Evolutionary conservation across 2,888 invertebrate genomes (phyloP).

Genomic region (Drosophila emarginata): DNA sequence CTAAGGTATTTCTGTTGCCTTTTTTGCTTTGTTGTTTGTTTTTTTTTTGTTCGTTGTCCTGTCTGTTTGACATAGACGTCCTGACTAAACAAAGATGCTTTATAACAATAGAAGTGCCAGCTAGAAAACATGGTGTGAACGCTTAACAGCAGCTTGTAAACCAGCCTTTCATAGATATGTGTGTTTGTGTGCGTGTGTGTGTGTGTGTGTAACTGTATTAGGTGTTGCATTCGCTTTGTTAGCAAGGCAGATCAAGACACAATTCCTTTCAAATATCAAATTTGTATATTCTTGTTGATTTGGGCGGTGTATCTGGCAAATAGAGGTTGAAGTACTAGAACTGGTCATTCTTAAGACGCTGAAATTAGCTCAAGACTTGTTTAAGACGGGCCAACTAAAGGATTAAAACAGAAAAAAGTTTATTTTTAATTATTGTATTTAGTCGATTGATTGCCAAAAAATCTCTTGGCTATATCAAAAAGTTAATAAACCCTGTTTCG

Average conservation of each 20-base stretch:
- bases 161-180: background rate
- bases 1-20: background rate
- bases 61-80: background rate
- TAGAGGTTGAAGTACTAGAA: too few relatives aligned
- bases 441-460: too few relatives aligned
- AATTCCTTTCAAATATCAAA: too few relatives aligned
- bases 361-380: too few relatives aligned
- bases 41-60: background rate
- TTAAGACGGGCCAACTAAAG: too few relatives aligned
- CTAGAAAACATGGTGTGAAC: background rate
- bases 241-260: too few relatives aligned
- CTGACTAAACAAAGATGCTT: background rate
- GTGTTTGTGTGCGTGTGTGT: conserved; percentile 1
- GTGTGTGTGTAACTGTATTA: background rate
- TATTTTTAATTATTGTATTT: too few relatives aligned
- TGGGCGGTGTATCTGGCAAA: too few relatives aligned
- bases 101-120: background rate
- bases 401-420: too few relatives aligned
- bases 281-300: too few relatives aligned
- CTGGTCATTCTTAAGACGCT: too few relatives aligned
- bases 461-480: too few relatives aligned
- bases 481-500: background rate
- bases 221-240: background rate
- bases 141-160: background rate
- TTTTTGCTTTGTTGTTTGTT: background rate